Conservation (phyloP, 2,797 vertebrate genomes). For the Malurus splendens region DNA sequence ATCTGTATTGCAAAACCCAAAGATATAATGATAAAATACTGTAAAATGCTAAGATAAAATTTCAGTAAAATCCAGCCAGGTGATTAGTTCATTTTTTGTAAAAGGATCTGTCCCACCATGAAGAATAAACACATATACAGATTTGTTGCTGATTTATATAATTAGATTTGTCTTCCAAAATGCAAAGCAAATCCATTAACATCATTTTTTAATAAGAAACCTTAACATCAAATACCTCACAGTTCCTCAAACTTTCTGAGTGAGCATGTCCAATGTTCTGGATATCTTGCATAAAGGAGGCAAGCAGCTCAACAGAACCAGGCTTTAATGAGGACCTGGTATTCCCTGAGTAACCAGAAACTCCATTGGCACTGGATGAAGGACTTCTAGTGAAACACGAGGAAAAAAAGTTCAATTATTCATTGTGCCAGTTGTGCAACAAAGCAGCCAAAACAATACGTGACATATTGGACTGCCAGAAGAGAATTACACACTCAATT, state of each 20-base stretch:
- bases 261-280: constrained; percentile 78
- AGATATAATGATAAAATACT: not conserved
- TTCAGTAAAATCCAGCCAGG: not conserved
- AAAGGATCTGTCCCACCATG: not conserved
- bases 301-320: constrained; percentile 77
- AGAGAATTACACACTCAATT: not conserved
- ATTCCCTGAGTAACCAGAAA: constrained; percentile 81
- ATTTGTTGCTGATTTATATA: not conserved
- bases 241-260: constrained; percentile 84
- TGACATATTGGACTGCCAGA: not conserved
- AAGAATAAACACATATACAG: not conserved
- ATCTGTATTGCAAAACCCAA: not conserved
- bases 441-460: not conserved
- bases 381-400: constrained; percentile 62
- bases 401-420: constrained; percentile 63
- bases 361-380: constrained; percentile 59
- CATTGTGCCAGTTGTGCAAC: constrained; percentile 33
- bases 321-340: constrained; percentile 79
- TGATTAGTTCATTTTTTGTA: not conserved
- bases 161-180: not conserved
- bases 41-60: not conserved
- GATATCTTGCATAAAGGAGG: constrained; percentile 83
- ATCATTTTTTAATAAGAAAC: not conserved
- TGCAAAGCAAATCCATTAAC: not conserved
- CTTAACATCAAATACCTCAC: constrained; percentile 78